Evolutionary conservation across 2,797 vertebrate genomes (phyloP), one percentile per base, ranked within the genome.

Genomic region (Coregonus sp.): DNA sequence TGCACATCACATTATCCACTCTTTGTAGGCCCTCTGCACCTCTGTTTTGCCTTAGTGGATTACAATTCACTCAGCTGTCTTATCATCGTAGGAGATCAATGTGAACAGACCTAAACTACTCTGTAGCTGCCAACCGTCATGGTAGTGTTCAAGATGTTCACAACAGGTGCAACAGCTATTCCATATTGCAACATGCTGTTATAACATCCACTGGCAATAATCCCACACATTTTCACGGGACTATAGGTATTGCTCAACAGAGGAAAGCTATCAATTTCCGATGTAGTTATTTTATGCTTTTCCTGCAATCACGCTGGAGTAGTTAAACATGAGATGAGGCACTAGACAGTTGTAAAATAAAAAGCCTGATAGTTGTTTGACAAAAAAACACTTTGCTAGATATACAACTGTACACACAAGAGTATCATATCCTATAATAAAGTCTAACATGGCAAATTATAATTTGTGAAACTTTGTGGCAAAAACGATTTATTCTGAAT

Each of bases 141-240:
- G 74, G 84, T 86, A 1, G 75, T 72, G 78, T 87, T 88, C 74
- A 85, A 84, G 80, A 73, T 54, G 79, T 75, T 82, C 16, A 5
- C 72, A 87, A 79, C 90, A 90, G 86, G 88, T 89, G 88, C 85
- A 82, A 69, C 2, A 1, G 77, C 73, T 80, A 74, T 51, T 87
- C 80, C 74, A 85, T 66, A 68, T 76, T 11, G 59, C 59, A 37
- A 33, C 33, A 37, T 16, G 11, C 65, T 69, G 78, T 78, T 78
- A 82, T 82, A 80, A 72, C 51, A 33, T n/a, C 3, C 56, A 76
- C 25, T 61, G 6, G 50, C 67, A 75, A 31, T n/a, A 77, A 75
- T 69, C 76, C 59, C 80, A 79, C 59, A 47, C 4, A 75, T 50
- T 85, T 82, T 83, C 81, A 83, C 65, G 72, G 20, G n/a, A 65